These are phyloP conservation scores for Branchinecta sandiegonensis DNA, from an alignment of 2,888 invertebrate species.

Conservation along the genomic window DNA sequence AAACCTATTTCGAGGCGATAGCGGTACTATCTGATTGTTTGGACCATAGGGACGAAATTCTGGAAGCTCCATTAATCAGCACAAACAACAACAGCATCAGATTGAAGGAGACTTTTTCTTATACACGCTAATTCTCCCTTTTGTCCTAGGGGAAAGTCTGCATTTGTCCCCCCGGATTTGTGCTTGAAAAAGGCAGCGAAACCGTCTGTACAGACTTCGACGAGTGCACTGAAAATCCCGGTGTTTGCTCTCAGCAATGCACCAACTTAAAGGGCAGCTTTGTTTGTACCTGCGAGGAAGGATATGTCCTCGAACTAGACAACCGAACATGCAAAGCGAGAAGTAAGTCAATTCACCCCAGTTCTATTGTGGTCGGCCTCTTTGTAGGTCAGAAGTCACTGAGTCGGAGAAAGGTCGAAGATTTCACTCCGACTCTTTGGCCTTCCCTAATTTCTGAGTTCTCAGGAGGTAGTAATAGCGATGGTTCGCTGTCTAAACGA, in stretches of 20 bases:
- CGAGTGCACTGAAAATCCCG: slow-evolving; percentile 68
- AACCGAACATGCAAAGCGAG: slow-evolving; percentile 82
- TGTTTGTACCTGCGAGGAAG: slow-evolving; percentile 68
- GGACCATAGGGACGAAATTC: too few relatives aligned
- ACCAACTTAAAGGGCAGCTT: slow-evolving; percentile 78
- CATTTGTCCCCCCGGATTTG: slow-evolving; percentile 74
- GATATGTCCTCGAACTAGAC: slow-evolving; percentile 62
- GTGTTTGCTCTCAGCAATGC: slow-evolving; percentile 79
- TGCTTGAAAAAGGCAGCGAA: slow-evolving; percentile 48
- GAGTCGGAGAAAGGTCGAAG: not conserved
- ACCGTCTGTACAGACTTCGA: slow-evolving; percentile 61
- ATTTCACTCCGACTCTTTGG: too few relatives aligned
- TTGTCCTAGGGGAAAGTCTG: slow-evolving; percentile 59
- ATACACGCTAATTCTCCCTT: not conserved
- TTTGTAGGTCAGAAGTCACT: not conserved
- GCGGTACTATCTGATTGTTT: too few relatives aligned
- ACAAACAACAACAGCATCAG: too few relatives aligned
- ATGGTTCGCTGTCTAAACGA: too few relatives aligned
- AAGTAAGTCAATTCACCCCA: slow-evolving; percentile 35
- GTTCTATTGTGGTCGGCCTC: not conserved
- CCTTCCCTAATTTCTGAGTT: too few relatives aligned
- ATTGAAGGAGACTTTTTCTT: too few relatives aligned
- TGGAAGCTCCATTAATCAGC: too few relatives aligned
- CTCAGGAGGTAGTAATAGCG: too few relatives aligned
- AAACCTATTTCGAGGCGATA: too few relatives aligned